Evolutionary conservation across 2,113 vertebrate species (phyloP).

Genomic region (Corvus hawaiiensis): DNA sequence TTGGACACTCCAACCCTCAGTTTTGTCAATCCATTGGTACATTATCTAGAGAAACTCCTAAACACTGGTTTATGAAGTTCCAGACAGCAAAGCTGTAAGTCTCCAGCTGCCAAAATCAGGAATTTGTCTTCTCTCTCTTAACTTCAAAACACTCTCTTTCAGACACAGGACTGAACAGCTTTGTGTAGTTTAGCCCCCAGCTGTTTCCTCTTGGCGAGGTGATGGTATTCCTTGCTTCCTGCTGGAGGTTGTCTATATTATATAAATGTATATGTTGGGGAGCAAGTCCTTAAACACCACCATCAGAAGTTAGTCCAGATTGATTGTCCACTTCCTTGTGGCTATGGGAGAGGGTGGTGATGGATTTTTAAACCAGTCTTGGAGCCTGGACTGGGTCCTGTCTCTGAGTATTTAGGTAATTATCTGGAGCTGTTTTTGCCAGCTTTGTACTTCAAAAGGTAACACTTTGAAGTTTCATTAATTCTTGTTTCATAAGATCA

Average conservation of each 20-base stretch:
- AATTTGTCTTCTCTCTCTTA: conserved; percentile 43
- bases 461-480: conserved; percentile 46
- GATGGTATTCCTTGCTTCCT: conserved; percentile 23
- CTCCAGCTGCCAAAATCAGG: conserved; percentile 1
- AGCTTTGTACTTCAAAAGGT: conserved; percentile 40
- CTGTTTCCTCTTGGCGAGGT: conserved; percentile 32
- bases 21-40: conserved; percentile 37
- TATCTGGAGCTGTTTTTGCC: background rate
- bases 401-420: background rate
- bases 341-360: background rate
- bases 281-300: background rate
- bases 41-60: conserved; percentile 6
- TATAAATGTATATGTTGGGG: background rate
- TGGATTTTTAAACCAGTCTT: background rate
- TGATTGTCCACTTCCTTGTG: background rate
- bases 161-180: conserved; percentile 17
- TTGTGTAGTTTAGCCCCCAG: conserved; percentile 38
- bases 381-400: background rate
- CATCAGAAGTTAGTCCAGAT: background rate
- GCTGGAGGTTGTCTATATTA: background rate
- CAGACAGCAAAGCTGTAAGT: conserved; percentile 8
- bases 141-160: conserved; percentile 27
- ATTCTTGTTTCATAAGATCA: conserved; percentile 41
- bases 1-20: background rate
- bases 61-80: background rate